Percentiles rank a stretch among this genome's conserved stretches.
phyloP scores from a whole-genome alignment of 2,888 invertebrate genomes.

The Clunio marinus region DNA sequence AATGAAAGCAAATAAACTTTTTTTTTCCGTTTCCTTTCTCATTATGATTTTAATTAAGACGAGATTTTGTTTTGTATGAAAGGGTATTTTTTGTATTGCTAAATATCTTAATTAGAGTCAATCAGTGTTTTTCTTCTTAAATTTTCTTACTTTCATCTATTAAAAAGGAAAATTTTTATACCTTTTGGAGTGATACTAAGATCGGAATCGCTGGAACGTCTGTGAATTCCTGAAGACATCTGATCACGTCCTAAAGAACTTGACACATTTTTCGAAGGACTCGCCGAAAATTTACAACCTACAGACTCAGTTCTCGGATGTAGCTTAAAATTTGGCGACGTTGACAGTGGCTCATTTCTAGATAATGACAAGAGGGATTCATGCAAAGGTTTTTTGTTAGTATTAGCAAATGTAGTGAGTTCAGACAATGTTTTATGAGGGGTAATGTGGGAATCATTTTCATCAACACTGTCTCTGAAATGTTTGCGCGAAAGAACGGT shows the following conservation, averaged over 20 bases:
- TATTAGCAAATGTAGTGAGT: conserved; percentile 40
- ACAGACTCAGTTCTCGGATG: conserved; percentile 58
- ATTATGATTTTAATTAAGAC: too few species aligned
- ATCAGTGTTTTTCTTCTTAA: too few species aligned
- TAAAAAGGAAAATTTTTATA: conserved; percentile 47
- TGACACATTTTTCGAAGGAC: conserved; percentile 53
- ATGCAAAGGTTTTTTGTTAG: conserved; percentile 52
- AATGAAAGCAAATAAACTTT: too few species aligned
- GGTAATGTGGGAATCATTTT: conserved; percentile 4
- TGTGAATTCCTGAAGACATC: conserved; percentile 55
- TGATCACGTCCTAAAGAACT: conserved; percentile 45
- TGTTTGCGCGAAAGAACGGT: conserved; percentile 29
- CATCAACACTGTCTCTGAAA: conserved; percentile 24
- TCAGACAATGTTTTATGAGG: background rate
- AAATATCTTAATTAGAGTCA: too few species aligned
- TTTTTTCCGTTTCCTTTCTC: too few species aligned
- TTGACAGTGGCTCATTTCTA: conserved; percentile 34
- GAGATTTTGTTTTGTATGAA: too few species aligned
- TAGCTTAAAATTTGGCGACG: conserved; percentile 43
- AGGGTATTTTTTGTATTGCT: too few species aligned
- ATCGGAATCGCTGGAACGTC: conserved; percentile 90
- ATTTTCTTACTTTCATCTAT: background rate
- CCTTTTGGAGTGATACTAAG: conserved; percentile 91
- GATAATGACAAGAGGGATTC: conserved; percentile 47
- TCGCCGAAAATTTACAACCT: conserved; percentile 56